Conservation (phyloP, 2,888 invertebrate genomes). For the Dasypolia templi region DNA sequence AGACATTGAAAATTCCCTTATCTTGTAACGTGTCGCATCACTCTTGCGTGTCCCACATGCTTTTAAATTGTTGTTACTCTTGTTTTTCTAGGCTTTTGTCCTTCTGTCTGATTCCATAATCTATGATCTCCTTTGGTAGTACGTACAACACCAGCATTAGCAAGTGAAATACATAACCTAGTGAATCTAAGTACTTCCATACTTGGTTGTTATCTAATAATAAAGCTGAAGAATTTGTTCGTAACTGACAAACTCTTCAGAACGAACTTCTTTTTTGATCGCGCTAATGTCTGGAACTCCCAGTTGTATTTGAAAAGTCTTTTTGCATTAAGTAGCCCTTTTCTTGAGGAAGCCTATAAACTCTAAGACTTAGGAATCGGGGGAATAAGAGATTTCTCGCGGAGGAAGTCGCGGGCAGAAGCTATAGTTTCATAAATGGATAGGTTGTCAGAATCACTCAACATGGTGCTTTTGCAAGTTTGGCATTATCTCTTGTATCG, state of each 20-base stretch:
- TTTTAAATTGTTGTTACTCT: not conserved
- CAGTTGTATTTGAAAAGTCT: too few species aligned
- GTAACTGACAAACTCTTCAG: too few species aligned
- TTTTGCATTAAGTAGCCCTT: too few species aligned
- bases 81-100: not conserved
- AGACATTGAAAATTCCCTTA: slow-evolving; percentile 53
- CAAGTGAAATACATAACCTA: not conserved
- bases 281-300: too few species aligned
- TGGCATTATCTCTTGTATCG: slow-evolving; percentile 52
- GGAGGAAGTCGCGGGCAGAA: too few species aligned
- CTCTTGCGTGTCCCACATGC: not conserved
- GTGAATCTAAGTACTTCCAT: not conserved
- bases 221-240: too few species aligned
- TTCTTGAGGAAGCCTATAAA: too few species aligned
- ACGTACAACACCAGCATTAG: not conserved
- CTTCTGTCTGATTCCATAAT: not conserved
- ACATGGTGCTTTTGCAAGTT: slow-evolving; percentile 47
- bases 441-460: slow-evolving; percentile 40
- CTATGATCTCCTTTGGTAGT: not conserved
- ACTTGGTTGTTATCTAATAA: not conserved
- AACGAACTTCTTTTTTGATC: too few species aligned
- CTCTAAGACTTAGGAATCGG: too few species aligned
- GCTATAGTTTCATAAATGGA: slow-evolving; percentile 41
- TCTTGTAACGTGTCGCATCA: slow-evolving; percentile 12
- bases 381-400: too few species aligned